Evolutionary conservation across 2,797 vertebrate genomes (phyloP).

Genomic region (Chelidonichthys spinosus): DNA sequence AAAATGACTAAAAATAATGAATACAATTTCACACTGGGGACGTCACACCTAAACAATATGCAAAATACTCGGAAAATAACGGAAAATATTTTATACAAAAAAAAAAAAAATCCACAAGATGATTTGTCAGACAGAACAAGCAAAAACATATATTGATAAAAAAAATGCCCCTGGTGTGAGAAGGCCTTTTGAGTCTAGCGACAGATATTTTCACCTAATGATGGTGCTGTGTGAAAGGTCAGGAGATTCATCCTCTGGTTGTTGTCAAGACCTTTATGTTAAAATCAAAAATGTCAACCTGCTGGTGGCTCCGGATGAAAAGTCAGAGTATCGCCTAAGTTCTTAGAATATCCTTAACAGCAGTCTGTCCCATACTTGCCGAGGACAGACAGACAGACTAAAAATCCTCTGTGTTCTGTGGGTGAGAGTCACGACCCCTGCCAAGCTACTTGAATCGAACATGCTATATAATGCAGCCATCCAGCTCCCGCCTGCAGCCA

Average conservation of each 20-base stretch:
- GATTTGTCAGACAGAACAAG: no score
- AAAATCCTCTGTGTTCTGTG: slow-evolving; percentile 10
- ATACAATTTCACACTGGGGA: no score
- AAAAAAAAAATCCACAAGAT: no score
- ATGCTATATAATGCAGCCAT: not conserved
- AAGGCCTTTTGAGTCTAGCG: no score
- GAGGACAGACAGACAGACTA: not conserved
- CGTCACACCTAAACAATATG: no score
- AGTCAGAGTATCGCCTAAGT: slow-evolving; percentile 1
- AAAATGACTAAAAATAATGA: no score
- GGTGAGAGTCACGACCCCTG: slow-evolving; percentile 32
- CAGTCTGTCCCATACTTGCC: no score
- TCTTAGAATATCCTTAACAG: not conserved
- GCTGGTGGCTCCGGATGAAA: slow-evolving; percentile 5
- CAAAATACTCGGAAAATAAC: no score
- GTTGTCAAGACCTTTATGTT: not conserved
- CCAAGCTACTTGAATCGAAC: slow-evolving; percentile 9
- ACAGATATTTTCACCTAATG: no score
- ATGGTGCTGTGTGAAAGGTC: not conserved
- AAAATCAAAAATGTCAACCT: slow-evolving; percentile 3
- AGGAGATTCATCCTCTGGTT: not conserved
- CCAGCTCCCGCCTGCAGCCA: slow-evolving; percentile 39
- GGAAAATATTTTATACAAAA: no score
- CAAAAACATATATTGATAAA: no score
- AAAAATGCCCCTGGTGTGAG: no score